These are phyloP conservation scores for Cephalopterus ornatus DNA, from an alignment of 2,113 vertebrate genomes.

Conservation along the genomic window DNA sequence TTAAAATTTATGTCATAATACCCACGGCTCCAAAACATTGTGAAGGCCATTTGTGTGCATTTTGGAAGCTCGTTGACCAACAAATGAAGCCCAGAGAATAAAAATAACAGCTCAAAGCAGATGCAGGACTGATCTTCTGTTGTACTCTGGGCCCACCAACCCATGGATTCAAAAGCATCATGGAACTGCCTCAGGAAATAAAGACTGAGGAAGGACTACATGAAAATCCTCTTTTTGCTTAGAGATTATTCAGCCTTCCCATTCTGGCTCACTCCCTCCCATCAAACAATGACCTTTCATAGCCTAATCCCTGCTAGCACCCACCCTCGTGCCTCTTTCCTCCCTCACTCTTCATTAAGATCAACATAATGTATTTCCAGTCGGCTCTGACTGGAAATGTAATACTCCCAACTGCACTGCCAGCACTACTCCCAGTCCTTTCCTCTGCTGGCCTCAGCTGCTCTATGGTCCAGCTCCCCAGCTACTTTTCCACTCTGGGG, in stretches of 20 bases:
- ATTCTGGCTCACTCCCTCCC: neutral
- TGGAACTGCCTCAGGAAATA: neutral
- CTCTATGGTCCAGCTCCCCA: neutral
- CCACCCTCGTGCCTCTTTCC: neutral
- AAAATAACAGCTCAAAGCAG: neutral
- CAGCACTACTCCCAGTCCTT: neutral
- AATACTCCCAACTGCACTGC: neutral
- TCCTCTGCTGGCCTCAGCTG: neutral
- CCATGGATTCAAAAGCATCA: accelerated
- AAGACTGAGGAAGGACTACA: neutral
- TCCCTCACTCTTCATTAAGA: neutral
- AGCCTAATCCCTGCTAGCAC: neutral
- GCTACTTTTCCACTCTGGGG: neutral
- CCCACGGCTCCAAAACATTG: neutral
- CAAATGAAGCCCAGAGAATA: neutral
- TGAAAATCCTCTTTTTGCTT: neutral
- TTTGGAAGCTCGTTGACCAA: neutral
- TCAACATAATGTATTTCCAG: neutral
- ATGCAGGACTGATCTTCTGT: neutral
- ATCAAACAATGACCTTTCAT: neutral
- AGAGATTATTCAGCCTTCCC: neutral
- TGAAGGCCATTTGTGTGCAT: neutral
- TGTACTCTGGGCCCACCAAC: neutral
- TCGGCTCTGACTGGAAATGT: neutral
- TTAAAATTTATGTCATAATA: neutral